Percentiles rank a stretch among this genome's conserved stretches.
Conservation (phyloP, 2,888 invertebrate species). For the Eristalis pertinax region DNA sequence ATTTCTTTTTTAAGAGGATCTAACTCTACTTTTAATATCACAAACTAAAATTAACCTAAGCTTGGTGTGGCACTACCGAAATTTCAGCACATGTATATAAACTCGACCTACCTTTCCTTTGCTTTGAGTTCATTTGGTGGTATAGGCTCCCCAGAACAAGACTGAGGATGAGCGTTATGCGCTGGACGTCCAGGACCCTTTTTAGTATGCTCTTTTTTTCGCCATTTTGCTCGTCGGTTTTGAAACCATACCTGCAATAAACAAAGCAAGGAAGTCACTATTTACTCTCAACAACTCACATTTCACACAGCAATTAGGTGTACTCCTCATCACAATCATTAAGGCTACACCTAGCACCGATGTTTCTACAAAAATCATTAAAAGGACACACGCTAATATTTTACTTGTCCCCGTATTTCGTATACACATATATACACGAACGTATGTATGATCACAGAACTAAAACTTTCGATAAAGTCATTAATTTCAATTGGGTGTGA, state of each 20-base stretch:
- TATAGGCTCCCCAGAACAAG: constrained; percentile 97
- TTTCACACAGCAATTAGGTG: constrained; percentile 23
- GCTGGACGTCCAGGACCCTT: constrained; percentile 98
- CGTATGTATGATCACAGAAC: constrained; percentile 20
- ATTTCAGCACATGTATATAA: too few species aligned
- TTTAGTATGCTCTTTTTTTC: constrained; percentile 98
- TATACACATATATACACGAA: neutral
- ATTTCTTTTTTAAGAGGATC: too few species aligned
- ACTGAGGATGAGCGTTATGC: constrained; percentile 98
- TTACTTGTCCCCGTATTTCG: neutral
- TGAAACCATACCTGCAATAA: constrained; percentile 97
- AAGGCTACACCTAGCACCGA: constrained; percentile 18
- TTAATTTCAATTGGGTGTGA: constrained; percentile 67
- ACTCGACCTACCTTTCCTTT: constrained; percentile 85
- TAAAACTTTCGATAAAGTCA: constrained; percentile 59
- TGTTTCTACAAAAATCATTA: constrained; percentile 9
- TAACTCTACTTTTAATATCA: too few species aligned
- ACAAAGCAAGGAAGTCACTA: neutral
- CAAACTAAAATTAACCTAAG: too few species aligned
- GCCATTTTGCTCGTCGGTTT: constrained; percentile 98
- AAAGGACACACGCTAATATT: constrained; percentile 9
- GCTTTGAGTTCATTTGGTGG: constrained; percentile 92
- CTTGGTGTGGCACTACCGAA: too few species aligned
- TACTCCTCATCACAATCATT: constrained; percentile 23
- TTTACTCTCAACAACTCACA: neutral